Conservation (phyloP, 1,140 invertebrate species). For the Proctacanthus coquilletti region DNA sequence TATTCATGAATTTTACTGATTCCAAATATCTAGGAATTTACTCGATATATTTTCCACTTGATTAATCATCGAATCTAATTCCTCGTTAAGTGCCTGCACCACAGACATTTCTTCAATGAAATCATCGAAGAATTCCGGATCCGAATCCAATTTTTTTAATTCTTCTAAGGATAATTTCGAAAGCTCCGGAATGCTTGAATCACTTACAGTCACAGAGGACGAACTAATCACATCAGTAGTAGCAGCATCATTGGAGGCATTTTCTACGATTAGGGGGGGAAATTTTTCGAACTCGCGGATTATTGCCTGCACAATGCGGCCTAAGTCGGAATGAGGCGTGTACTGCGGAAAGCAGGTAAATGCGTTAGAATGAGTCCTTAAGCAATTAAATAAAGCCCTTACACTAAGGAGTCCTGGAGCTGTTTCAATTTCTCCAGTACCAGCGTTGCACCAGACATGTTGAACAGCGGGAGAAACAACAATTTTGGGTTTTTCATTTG, state of each 20-base stretch:
- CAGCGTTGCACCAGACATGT: constrained; percentile 53
- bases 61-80: constrained; percentile 52
- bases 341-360: constrained; percentile 32
- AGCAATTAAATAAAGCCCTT: constrained; percentile 16
- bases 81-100: constrained; percentile 45
- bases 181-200: constrained; percentile 42
- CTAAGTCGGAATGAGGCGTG: constrained; percentile 58
- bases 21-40: constrained; percentile 22
- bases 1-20: no score
- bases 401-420: constrained; percentile 58
- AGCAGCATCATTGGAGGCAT: no score
- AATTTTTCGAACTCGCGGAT: constrained; percentile 57
- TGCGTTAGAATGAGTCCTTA: not conserved
- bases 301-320: constrained; percentile 59
- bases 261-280: constrained; percentile 31
- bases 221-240: no score
- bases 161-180: constrained; percentile 48
- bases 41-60: constrained; percentile 55
- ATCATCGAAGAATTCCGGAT: constrained; percentile 50
- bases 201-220: not conserved
- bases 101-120: constrained; percentile 50
- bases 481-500: constrained; percentile 53
- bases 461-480: constrained; percentile 44
- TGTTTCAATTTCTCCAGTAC: constrained; percentile 43
- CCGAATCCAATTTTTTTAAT: constrained; percentile 46